Base-by-base conservation (phyloP, 2,113 vertebrate species). In the Furnarius figulus region DNA sequence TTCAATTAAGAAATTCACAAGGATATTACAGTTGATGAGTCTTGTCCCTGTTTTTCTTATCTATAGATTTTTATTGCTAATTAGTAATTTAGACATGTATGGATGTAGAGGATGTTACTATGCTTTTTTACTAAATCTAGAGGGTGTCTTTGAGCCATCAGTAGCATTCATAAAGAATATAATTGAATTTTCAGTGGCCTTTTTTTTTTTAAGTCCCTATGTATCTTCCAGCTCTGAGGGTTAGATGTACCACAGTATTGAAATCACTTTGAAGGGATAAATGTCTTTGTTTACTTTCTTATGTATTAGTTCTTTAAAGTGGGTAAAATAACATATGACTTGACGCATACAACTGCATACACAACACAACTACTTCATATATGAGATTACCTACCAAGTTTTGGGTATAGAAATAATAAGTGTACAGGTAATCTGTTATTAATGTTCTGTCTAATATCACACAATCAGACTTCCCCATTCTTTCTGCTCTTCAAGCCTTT, bases 401-500 rank as follows among this genome's bases (percentile, higher is more conserved):
- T 61, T 30, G 20, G 9, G 25, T 75, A 68, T 81, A 28, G 35
- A 88, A 80, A 49, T 61, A 35, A 14, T 10, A 37, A 11, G 11
- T 52, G 14, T 70, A 37, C 39, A 80, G 52, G 17, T 68, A 67
- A 68, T 71, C 12, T 77, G 35, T 23, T 67, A 22, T 6, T 63
- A 67, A n/a, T 56, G 4, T 76, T 63, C 49, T n/a, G 17, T 59
- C 35, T 73, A 75, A 53, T 71, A 52, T 90, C 80, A 88, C n/a
- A 68, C 25, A 78, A 33, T 55, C 23, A 80, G n/a, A 71, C 37
- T 49, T 91, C 44, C 52, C 58, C 21, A 35, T 33, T 9, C 72
- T 92, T 59, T 97, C 65, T 56, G 9, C 79, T 89, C 84, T 87
- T 85, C 63, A 74, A 79, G 19, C 84, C 72, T 90, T 92, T 81